These are phyloP conservation scores for Chlorodrepanis virens DNA, from an alignment of 2,113 vertebrate genomes.

Conservation along the genomic window DNA sequence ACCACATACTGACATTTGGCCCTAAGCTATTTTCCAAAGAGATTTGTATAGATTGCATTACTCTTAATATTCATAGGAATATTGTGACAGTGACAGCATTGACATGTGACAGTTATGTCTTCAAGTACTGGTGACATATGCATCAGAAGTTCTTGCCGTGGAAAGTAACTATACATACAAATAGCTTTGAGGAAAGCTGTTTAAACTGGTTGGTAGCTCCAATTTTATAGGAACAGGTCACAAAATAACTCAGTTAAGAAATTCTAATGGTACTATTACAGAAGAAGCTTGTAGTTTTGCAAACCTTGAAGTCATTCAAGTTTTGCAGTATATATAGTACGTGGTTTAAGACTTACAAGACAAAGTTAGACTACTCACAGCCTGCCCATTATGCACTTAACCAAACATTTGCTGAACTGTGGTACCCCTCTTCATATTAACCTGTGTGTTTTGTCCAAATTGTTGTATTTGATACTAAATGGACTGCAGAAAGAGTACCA, in stretches of 20 bases:
- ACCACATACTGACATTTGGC: not conserved
- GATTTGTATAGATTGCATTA: not conserved
- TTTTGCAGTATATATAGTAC: not conserved
- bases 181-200: not conserved
- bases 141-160: conserved; percentile 5
- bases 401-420: not conserved
- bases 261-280: not conserved
- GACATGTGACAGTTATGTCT: conserved; percentile 6
- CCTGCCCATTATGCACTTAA: not conserved
- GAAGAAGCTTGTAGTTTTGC: not conserved
- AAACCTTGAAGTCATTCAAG: not conserved
- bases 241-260: not conserved
- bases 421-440: not conserved
- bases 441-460: not conserved
- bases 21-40: conserved; percentile 26
- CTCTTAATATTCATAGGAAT: conserved; percentile 38
- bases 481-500: not conserved
- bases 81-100: conserved; percentile 31
- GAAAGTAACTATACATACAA: not conserved
- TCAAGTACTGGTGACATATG: not conserved
- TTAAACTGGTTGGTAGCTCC: not conserved
- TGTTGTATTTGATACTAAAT: not conserved
- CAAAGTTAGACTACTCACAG: not conserved
- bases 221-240: not conserved
- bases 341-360: not conserved